phyloP scores from a whole-genome alignment of 1,140 invertebrate genomes.

The Calephelis virginiensis region DNA sequence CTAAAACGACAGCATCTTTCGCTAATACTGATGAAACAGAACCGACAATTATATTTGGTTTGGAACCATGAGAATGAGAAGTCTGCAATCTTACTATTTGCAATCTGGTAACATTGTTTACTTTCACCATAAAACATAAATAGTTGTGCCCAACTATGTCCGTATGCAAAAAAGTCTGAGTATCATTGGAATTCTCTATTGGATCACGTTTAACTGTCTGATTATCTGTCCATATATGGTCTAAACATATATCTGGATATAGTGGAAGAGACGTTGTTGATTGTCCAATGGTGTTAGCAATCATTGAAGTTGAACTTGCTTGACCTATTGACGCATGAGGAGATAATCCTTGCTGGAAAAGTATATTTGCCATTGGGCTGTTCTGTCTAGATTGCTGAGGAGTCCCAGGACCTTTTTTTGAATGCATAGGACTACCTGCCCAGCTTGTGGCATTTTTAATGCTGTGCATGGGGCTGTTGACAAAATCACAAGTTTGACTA shows the following conservation, averaged over 20 bases:
- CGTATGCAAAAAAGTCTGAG: conserved; percentile 88
- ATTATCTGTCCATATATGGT: conserved; percentile 92
- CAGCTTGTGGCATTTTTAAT: conserved; percentile 54
- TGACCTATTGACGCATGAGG: conserved; percentile 72
- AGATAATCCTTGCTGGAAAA: conserved; percentile 70
- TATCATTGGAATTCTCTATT: conserved; percentile 79
- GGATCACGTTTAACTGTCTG: conserved; percentile 76
- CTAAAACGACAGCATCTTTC: conserved; percentile 89
- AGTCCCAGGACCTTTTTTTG: conserved; percentile 45
- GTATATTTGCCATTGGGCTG: conserved; percentile 81
- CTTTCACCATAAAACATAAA: conserved; percentile 88
- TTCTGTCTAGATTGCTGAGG: conserved; percentile 77
- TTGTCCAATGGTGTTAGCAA: conserved; percentile 51
- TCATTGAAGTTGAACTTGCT: conserved; percentile 68
- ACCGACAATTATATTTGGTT: conserved; percentile 85
- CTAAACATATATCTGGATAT: conserved; percentile 91
- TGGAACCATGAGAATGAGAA: conserved; percentile 81
- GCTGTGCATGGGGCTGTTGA: conserved; percentile 58
- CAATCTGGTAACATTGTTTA: conserved; percentile 80
- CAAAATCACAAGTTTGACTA: conserved; percentile 74
- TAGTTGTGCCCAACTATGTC: conserved; percentile 92
- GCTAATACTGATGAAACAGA: conserved; percentile 85
- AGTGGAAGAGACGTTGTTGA: conserved; percentile 82
- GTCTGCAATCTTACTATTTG: conserved; percentile 88
- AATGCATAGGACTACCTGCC: conserved; percentile 64